Evolutionary conservation across 2,888 invertebrate genomes (phyloP).

Genomic region (Dorcus hopei): DNA sequence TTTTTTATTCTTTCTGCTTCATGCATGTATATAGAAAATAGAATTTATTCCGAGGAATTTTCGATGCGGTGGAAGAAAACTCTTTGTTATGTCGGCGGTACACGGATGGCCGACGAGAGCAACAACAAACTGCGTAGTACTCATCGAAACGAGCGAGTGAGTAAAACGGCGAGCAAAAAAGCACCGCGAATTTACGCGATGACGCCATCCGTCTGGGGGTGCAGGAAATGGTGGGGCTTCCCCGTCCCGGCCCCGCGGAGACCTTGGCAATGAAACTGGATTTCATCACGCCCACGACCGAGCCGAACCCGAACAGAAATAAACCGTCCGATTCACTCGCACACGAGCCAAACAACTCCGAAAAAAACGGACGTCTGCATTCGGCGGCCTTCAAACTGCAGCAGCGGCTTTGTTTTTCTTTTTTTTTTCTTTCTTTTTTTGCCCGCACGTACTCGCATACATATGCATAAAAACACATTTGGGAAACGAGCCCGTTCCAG

Average conservation of each 20-base stretch:
- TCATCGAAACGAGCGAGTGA: neutral
- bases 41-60: too few species aligned
- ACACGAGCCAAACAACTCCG: neutral
- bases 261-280: conserved; percentile 43
- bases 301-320: conserved; percentile 1
- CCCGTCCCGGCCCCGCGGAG: conserved; percentile 15
- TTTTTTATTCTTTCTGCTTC: too few species aligned
- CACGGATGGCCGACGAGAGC: too few species aligned
- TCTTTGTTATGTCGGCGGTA: too few species aligned
- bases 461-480: too few species aligned
- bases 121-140: too few species aligned
- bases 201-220: conserved; percentile 11
- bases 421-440: neutral
- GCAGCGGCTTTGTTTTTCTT: neutral
- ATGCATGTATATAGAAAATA: too few species aligned
- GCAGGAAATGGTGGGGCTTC: conserved; percentile 8
- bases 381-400: neutral
- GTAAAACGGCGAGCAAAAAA: neutral
- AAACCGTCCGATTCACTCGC: neutral
- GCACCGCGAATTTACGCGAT: conserved; percentile 2
- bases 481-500: too few species aligned
- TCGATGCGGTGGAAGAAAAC: too few species aligned
- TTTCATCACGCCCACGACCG: conserved; percentile 37
- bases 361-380: neutral
- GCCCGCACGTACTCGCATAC: too few species aligned